These are phyloP conservation scores for Lepidocyrtinus sp. DNA, from an alignment of 2,888 invertebrate genomes.

Conservation along the genomic window DNA sequence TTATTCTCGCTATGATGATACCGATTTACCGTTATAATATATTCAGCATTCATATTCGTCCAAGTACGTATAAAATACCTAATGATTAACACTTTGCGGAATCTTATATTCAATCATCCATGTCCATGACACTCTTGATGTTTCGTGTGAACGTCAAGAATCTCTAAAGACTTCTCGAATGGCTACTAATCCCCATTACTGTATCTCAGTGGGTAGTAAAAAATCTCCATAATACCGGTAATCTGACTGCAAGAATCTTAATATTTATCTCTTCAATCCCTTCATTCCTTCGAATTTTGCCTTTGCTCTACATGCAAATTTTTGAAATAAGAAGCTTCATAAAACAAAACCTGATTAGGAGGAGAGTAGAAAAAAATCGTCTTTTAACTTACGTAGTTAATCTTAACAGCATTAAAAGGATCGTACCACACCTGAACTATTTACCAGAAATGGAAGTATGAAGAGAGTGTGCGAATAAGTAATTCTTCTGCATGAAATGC, in stretches of 20 bases:
- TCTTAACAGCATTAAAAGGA: not conserved
- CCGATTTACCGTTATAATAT: not conserved
- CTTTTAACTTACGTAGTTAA: not conserved
- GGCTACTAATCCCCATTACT: no score
- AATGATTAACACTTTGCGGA: constrained; percentile 22
- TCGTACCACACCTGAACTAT: not conserved
- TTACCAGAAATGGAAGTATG: no score
- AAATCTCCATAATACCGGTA: constrained; percentile 12
- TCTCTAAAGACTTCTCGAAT: no score
- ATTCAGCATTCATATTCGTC: not conserved
- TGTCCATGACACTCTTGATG: constrained; percentile 31
- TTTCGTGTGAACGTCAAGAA: not conserved
- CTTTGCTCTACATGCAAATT: constrained; percentile 19
- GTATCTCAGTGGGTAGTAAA: constrained; percentile 6
- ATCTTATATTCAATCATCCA: constrained; percentile 42
- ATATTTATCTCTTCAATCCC: not conserved
- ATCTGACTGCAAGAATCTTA: constrained; percentile 11
- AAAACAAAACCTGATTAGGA: constrained; percentile 10
- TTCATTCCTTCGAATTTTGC: not conserved
- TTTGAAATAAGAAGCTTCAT: not conserved
- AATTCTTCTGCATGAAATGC: not conserved
- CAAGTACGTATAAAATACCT: not conserved
- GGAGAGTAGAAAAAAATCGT: not conserved
- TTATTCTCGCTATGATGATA: not conserved
- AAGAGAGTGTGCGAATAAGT: constrained; percentile 3